Percentiles rank a stretch among this genome's conserved stretches.
phyloP scores from a whole-genome alignment of 2,888 invertebrate species.

The Eristalis tenax region DNA sequence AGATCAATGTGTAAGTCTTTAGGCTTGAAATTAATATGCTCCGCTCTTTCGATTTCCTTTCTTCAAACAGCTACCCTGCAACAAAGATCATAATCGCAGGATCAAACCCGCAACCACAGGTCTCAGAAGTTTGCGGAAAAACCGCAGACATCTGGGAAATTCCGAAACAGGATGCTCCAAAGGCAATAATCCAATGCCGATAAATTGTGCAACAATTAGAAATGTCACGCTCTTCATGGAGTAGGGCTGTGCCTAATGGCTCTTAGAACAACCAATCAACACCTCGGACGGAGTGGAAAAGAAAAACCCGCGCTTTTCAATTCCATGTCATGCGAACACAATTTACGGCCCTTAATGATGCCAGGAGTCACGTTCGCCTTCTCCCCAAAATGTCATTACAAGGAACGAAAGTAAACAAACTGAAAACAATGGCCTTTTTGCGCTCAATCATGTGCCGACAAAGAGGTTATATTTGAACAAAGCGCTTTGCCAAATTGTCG shows the following conservation, averaged over 20 bases:
- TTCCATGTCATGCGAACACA: slow-evolving; percentile 21
- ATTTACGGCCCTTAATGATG: slow-evolving; percentile 38
- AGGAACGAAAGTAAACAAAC: slow-evolving; percentile 35
- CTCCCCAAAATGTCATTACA: slow-evolving; percentile 36
- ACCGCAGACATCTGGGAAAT: too few species aligned
- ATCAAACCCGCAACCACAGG: too few species aligned
- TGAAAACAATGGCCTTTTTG: neutral
- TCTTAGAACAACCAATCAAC: slow-evolving; percentile 30
- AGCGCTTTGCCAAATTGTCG: slow-evolving; percentile 15
- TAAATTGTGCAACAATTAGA: neutral
- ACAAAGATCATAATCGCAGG: too few species aligned
- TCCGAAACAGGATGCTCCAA: too few species aligned
- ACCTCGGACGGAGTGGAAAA: neutral
- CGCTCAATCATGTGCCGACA: neutral
- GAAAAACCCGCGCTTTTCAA: slow-evolving; percentile 16
- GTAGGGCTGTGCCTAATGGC: slow-evolving; percentile 21
- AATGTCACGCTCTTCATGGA: neutral
- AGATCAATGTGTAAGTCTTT: too few species aligned
- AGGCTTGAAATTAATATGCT: too few species aligned
- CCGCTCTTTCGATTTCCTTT: too few species aligned
- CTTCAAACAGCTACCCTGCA: too few species aligned
- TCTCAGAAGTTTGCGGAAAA: too few species aligned
- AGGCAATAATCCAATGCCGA: neutral
- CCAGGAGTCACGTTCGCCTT: slow-evolving; percentile 43
- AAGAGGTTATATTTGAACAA: neutral